Evolutionary conservation across 2,888 invertebrate species (phyloP).

Genomic region (Troides oblongomaculatus): DNA sequence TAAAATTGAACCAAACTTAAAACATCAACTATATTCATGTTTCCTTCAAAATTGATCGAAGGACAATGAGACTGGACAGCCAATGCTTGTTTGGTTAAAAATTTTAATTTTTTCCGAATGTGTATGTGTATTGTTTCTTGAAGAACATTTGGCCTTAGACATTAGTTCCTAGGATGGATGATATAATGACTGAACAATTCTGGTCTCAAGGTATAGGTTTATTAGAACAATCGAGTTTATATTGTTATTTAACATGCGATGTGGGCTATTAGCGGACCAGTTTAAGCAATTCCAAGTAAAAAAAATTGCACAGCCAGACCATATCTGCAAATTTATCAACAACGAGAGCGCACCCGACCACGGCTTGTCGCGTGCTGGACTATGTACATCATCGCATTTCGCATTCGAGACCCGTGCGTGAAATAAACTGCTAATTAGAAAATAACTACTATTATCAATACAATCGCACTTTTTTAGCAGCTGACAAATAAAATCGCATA

Average conservation of each 20-base stretch:
- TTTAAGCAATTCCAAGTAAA: constrained; percentile 15
- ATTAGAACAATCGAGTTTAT: not conserved
- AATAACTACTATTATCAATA: not conserved
- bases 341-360: constrained; percentile 32
- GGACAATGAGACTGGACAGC: not conserved
- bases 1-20: no score
- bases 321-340: constrained; percentile 33
- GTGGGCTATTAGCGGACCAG: not conserved
- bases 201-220: no score
- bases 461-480: not conserved
- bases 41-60: not conserved
- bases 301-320: constrained; percentile 24
- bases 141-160: no score
- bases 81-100: not conserved
- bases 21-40: no score
- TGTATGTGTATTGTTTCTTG: not conserved
- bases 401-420: constrained; percentile 16
- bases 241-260: not conserved
- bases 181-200: no score
- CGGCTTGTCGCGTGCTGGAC: constrained; percentile 27
- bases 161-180: no score
- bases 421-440: constrained; percentile 12
- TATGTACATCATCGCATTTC: constrained; percentile 26
- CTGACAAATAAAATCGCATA: not conserved
- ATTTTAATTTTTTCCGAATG: not conserved